phyloP scores from a whole-genome alignment of 2,113 vertebrate species.

The Tretioscincus oriximinensis region DNA sequence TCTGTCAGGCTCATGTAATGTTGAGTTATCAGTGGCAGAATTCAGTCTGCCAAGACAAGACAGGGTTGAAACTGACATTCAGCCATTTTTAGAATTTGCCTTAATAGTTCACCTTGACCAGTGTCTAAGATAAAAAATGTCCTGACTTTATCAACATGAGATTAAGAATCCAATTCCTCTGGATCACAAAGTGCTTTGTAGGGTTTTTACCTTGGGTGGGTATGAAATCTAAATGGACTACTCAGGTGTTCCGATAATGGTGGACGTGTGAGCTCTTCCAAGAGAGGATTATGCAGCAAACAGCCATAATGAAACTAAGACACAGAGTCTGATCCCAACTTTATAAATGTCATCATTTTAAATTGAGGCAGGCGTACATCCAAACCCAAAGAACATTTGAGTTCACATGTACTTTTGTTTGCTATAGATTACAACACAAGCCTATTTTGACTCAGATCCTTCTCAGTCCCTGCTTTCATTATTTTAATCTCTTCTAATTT shows the following conservation, averaged over 20 bases:
- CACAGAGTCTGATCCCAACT: conserved; percentile 16
- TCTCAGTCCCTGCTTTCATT: conserved; percentile 4
- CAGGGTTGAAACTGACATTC: not conserved
- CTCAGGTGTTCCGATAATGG: not conserved
- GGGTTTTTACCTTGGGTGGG: not conserved
- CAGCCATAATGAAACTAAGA: not conserved
- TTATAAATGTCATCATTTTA: conserved; percentile 19
- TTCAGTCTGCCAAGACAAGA: not conserved
- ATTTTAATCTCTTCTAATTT: conserved; percentile 22
- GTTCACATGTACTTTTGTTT: not conserved
- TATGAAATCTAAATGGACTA: not conserved
- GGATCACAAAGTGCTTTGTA: not conserved
- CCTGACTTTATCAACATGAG: not conserved
- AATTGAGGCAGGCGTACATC: not conserved
- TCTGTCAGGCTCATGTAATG: not conserved
- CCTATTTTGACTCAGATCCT: not conserved
- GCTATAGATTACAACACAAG: not conserved
- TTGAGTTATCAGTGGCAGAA: not conserved
- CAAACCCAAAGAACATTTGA: not conserved
- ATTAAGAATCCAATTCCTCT: not conserved
- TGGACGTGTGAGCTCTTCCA: not conserved
- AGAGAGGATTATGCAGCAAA: not conserved
- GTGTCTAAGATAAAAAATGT: not conserved
- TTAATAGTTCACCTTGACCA: not conserved
- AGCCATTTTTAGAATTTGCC: not conserved